A percentile compares a stretch with the other conserved stretches of the same genome.
phyloP scores from a whole-genome alignment of 2,797 vertebrate genomes.

The Lepidocolaptes lacrymiger region DNA sequence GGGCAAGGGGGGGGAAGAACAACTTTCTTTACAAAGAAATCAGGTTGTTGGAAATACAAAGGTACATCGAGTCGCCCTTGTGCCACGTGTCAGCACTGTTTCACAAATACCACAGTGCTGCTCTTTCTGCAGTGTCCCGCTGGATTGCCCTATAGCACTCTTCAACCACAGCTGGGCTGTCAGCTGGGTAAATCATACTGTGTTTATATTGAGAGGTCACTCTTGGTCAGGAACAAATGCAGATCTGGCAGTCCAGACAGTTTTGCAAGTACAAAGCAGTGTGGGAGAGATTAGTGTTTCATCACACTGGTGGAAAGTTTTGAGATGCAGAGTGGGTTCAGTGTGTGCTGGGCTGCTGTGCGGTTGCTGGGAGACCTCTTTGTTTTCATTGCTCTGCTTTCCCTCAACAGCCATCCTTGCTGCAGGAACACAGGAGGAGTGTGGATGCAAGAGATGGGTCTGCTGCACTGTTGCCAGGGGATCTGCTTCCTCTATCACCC shows the following conservation, averaged over 20 bases:
- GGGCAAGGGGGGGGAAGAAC: neutral
- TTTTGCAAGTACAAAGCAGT: neutral
- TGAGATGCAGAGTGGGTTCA: accelerated
- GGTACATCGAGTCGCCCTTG: accelerated
- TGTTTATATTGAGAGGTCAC: constrained; percentile 19
- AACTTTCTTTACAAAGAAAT: neutral
- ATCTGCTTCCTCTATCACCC: neutral
- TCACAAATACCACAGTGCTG: accelerated
- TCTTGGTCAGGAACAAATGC: neutral
- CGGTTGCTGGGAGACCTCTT: neutral
- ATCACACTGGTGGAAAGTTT: accelerated
- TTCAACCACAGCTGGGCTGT: neutral
- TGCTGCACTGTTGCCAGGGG: neutral
- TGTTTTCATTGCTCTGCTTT: neutral
- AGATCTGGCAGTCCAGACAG: neutral
- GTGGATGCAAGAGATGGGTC: neutral
- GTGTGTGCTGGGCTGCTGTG: accelerated
- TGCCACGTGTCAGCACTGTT: neutral
- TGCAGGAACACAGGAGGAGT: neutral
- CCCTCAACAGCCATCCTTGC: accelerated
- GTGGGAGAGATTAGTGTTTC: neutral
- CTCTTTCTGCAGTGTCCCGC: accelerated
- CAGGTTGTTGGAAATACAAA: neutral
- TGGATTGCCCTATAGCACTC: neutral
- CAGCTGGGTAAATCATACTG: neutral